A percentile compares a stretch with the other conserved stretches of the same genome.
Conservation (phyloP, 2,113 vertebrate species). For the Mesoclemmys tuberculata region DNA sequence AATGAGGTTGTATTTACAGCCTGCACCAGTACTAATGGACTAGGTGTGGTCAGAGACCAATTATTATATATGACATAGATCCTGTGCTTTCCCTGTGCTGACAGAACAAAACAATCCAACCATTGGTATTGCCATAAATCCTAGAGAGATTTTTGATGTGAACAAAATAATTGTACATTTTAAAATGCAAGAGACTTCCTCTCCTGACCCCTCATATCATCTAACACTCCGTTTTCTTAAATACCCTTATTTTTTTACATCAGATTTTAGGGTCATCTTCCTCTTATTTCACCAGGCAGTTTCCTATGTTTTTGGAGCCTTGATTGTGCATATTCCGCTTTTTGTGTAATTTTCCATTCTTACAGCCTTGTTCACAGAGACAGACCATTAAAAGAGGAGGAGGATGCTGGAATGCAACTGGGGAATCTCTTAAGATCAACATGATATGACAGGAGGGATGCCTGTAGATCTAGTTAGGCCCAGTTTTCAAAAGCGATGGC, state of each 20-base stretch:
- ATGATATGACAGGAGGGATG: neutral
- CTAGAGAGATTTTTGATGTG: neutral
- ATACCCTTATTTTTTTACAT: too few relatives aligned
- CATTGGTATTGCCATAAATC: neutral
- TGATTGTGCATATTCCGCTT: neutral
- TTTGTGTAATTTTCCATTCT: neutral
- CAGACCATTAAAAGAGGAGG: rapidly evolving
- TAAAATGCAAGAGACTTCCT: neutral
- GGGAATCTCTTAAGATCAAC: neutral
- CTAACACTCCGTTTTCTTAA: neutral
- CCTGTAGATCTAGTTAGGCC: neutral
- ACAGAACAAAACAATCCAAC: neutral
- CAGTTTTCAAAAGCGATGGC: rapidly evolving
- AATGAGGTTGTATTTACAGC: constrained; percentile 62
- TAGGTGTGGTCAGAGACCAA: constrained; percentile 88
- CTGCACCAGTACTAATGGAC: constrained; percentile 74
- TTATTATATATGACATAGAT: constrained; percentile 58
- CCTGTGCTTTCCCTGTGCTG: constrained; percentile 45
- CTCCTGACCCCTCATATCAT: neutral
- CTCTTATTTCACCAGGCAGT: neutral
- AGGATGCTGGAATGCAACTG: neutral
- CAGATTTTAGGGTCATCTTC: rapidly evolving
- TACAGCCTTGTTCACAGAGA: neutral
- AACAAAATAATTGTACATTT: neutral
- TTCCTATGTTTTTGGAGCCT: rapidly evolving